Evolutionary conservation across 2,113 vertebrate genomes (phyloP).

Genomic region (Climacteris rufus): DNA sequence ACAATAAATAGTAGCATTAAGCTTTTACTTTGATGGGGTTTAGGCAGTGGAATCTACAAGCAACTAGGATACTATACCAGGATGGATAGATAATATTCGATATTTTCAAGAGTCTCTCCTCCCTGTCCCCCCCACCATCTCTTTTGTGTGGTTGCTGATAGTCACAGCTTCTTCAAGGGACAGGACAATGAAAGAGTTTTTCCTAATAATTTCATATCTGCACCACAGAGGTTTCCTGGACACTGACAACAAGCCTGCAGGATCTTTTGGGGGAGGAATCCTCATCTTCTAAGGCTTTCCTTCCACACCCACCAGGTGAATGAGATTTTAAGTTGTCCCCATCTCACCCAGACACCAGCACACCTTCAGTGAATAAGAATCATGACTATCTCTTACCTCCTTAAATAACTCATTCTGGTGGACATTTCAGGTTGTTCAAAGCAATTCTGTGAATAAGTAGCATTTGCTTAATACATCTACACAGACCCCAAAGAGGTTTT

Average conservation of each 20-base stretch:
- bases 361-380: not conserved
- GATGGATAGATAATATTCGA: not conserved
- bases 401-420: not conserved
- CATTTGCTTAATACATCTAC: not conserved
- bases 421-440: not conserved
- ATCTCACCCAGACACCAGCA: not conserved
- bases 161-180: not conserved
- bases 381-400: not conserved
- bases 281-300: not conserved
- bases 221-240: not conserved
- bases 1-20: not conserved
- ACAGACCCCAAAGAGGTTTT: not conserved
- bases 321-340: not conserved
- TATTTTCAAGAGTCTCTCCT: not conserved
- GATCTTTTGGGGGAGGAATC: not conserved
- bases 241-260: not conserved
- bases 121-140: not conserved
- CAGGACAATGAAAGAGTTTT: not conserved
- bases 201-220: not conserved
- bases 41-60: not conserved
- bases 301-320: not conserved
- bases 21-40: not conserved
- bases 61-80: not conserved
- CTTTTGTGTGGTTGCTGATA: not conserved
- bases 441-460: not conserved